Evolutionary conservation across 92 coral and sea anemone species (phyloP).

Genomic region (Siderastrea siderea): DNA sequence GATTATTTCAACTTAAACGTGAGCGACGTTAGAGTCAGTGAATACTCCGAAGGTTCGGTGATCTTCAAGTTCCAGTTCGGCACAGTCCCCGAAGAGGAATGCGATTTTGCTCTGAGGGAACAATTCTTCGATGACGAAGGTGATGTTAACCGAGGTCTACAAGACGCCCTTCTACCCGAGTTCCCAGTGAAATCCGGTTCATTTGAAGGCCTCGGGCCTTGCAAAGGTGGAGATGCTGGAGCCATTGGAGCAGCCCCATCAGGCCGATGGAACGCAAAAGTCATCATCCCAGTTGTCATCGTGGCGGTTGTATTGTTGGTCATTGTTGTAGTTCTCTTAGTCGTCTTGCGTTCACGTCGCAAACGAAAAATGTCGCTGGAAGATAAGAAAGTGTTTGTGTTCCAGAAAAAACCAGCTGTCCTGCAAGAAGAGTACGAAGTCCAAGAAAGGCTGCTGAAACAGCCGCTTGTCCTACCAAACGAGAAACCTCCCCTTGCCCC

Average conservation of each 20-base stretch:
- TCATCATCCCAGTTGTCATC: constrained; percentile 89
- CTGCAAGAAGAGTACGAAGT: constrained; percentile 95
- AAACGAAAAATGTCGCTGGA: constrained; percentile 75
- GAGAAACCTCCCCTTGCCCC: constrained; percentile 98
- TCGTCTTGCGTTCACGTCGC: constrained; percentile 86
- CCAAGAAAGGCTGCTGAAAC: constrained; percentile 86
- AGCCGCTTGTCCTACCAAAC: constrained; percentile 93
- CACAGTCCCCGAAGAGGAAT: constrained; percentile 64
- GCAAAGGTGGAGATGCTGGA: constrained; percentile 42
- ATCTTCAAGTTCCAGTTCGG: constrained; percentile 66
- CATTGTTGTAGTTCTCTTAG: constrained; percentile 76
- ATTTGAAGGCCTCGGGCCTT: constrained; percentile 69
- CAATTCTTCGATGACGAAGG: constrained; percentile 52
- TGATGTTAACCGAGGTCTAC: constrained; percentile 68
- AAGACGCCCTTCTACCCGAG: constrained; percentile 69
- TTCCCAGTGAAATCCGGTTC: constrained; percentile 75
- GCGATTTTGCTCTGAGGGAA: constrained; percentile 36
- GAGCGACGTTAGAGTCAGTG: constrained; percentile 51
- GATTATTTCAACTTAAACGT: constrained; percentile 65
- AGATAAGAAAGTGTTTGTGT: constrained; percentile 85
- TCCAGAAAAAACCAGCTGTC: constrained; percentile 95
- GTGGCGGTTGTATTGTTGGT: constrained; percentile 81
- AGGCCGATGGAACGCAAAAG: constrained; percentile 90
- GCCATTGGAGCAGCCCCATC: constrained; percentile 39
- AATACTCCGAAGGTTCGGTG: constrained; percentile 60